A percentile compares a stretch with the other conserved stretches of the same genome.
phyloP scores from a whole-genome alignment of 2,888 invertebrate genomes.

The Trachelus stipa region DNA sequence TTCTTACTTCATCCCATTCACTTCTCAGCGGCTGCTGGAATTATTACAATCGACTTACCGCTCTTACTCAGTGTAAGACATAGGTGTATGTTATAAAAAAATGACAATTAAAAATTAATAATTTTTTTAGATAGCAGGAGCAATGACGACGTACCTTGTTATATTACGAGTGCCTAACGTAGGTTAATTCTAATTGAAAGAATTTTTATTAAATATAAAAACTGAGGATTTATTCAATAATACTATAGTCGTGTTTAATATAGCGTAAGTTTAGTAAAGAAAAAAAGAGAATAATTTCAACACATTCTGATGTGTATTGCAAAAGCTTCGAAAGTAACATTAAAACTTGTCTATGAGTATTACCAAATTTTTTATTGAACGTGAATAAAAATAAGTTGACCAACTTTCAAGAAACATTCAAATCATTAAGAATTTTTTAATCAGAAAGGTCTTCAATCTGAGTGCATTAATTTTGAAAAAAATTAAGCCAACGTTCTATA shows the following conservation, averaged over 20 bases:
- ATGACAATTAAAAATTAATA: conserved; percentile 7
- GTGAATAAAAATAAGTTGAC: neutral
- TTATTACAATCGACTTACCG: conserved; percentile 44
- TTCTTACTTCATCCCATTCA: conserved; percentile 30
- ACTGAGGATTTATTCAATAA: neutral
- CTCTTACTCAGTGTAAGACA: conserved; percentile 44
- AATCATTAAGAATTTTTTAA: neutral
- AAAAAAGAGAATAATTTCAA: neutral
- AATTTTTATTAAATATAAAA: neutral
- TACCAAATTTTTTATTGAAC: neutral
- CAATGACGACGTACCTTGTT: conserved; percentile 47
- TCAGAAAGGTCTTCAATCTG: neutral
- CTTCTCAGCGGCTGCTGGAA: conserved; percentile 37
- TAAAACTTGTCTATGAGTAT: neutral
- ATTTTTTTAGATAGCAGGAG: conserved; percentile 42
- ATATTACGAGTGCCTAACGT: conserved; percentile 33
- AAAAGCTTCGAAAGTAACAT: neutral
- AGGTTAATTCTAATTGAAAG: neutral
- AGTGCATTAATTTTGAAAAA: neutral
- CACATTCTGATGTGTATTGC: neutral
- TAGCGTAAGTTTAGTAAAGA: neutral
- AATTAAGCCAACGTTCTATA: neutral
- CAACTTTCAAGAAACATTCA: neutral
- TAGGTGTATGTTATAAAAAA: neutral
- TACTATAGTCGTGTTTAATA: neutral